Evolutionary conservation across 2,797 vertebrate species (phyloP).

Genomic region (Chelon auratus): DNA sequence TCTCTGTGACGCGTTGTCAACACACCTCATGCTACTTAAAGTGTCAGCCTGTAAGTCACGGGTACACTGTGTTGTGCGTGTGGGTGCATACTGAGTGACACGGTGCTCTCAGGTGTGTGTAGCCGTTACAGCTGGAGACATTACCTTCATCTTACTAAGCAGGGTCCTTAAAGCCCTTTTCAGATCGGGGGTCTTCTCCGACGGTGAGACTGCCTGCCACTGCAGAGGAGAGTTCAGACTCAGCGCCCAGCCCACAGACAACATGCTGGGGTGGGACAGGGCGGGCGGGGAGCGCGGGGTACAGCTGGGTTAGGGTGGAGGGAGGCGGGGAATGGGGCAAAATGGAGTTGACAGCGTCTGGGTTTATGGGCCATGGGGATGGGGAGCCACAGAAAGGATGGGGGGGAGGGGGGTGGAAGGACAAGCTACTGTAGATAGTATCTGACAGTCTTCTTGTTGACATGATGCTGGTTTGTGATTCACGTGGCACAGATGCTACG

Average conservation of each 20-base stretch:
- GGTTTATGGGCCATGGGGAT: constrained; percentile 40
- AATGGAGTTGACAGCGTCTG: constrained; percentile 52
- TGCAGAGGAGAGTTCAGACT: constrained; percentile 88
- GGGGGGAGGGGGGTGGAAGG: constrained; percentile 12
- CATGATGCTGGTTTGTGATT: neutral
- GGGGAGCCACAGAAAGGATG: constrained; percentile 27
- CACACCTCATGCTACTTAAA: no score
- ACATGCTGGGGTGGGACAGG: constrained; percentile 68
- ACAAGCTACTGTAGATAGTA: neutral
- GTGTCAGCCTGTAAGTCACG: neutral
- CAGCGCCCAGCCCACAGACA: constrained; percentile 80
- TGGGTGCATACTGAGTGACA: constrained; percentile 26
- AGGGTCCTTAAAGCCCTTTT: constrained; percentile 90
- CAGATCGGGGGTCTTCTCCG: constrained; percentile 90
- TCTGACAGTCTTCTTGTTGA: neutral
- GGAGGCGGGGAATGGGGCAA: constrained; percentile 25
- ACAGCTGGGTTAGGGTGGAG: constrained; percentile 41
- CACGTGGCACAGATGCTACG: no score
- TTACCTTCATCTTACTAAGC: constrained; percentile 92
- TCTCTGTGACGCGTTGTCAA: neutral
- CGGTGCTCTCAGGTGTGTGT: constrained; percentile 61
- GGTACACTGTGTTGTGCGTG: constrained; percentile 15
- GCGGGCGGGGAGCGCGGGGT: constrained; percentile 9
- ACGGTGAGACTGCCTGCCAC: constrained; percentile 88
- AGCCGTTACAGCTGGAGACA: constrained; percentile 63